Base-by-base conservation (phyloP, 2,797 vertebrate genomes). In the Onychomys torridus region DNA sequence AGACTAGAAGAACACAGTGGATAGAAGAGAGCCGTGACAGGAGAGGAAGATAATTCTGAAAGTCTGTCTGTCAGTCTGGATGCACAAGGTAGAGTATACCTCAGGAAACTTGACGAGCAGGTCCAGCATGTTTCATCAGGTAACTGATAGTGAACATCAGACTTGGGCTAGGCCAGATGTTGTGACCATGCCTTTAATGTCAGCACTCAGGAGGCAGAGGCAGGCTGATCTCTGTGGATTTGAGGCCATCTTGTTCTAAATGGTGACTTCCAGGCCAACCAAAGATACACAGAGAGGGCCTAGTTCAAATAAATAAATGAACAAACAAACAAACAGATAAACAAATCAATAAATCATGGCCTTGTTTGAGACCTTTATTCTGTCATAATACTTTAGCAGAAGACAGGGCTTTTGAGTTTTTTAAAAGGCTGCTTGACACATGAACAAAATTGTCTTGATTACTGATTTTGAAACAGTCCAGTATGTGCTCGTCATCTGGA, bases 41-140 rank as follows among this genome's bases (percentile, higher is more conserved):
- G 21, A 46, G 13, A 14, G 43, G 29, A 90, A 27, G 2, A 37
- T 23, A 55, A 78, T 4, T 2, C 43, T 32, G 37, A 9, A 90
- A 34, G 40, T 2, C 43, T 8, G 5, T 6, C 10, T 21, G 2
- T 6, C 19, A 84, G 69, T n/a, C 0, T n/a, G 21, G 9, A 14
- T n/a, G 34, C 49, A 46, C 19, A 19, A 10, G 3, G 46, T 16
- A 57, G 49, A 92, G n/a, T 23, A 6, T 23, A 17, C 0, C 0
- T 57, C 19, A 37, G 25, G n/a, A 79, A 83, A 8, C 25, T 29
- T 61, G 9, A 59, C 17, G 65, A 3, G 3, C 5, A 0, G 3
- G 2, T n/a, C 89, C 90, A 19, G 46, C 3, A 4, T 34, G 43
- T n/a, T 29, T 43, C 16, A 46, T 37, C 63, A 9, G 52, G 37